These are phyloP conservation scores for Xyrichtys novacula DNA, from an alignment of 2,797 vertebrate species.

Conservation along the genomic window DNA sequence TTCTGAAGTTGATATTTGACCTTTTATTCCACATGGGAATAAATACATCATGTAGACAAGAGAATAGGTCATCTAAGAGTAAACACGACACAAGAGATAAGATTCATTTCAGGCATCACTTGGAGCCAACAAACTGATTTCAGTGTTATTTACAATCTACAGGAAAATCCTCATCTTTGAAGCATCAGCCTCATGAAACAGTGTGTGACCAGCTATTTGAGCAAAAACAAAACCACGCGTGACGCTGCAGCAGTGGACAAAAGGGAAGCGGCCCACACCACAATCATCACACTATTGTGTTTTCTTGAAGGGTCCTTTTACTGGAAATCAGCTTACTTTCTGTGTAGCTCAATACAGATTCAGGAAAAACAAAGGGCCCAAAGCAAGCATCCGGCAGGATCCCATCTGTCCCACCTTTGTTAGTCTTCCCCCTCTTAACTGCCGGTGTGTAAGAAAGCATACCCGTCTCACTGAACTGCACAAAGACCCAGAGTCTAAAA, in stretches of 20 bases:
- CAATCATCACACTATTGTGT: constrained; percentile 68
- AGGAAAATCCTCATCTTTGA: background rate
- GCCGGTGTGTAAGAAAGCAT: constrained; percentile 33
- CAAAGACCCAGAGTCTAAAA: constrained; percentile 21
- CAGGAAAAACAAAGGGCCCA: constrained; percentile 57
- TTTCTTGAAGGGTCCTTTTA: constrained; percentile 33
- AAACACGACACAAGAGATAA: constrained; percentile 49
- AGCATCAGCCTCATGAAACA: constrained; percentile 14
- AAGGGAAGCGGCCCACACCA: constrained; percentile 44
- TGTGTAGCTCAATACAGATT: constrained; percentile 57
- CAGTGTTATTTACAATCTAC: constrained; percentile 35
- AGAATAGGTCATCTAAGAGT: constrained; percentile 60
- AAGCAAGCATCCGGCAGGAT: constrained; percentile 59
- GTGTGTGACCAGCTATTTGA: background rate
- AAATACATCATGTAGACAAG: constrained; percentile 51
- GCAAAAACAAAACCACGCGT: background rate
- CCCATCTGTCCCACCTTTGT: constrained; percentile 72
- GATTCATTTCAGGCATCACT: constrained; percentile 43
- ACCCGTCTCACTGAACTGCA: constrained; percentile 27
- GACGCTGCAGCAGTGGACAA: constrained; percentile 29
- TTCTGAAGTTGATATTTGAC: constrained; percentile 63
- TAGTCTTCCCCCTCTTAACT: constrained; percentile 4
- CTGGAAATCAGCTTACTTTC: constrained; percentile 72
- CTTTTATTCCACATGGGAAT: constrained; percentile 46
- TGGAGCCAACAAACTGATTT: constrained; percentile 37